A percentile compares a stretch with the other conserved stretches of the same genome.
phyloP scores from a whole-genome alignment of 2,113 vertebrate genomes.

The Phocoena sinus region DNA sequence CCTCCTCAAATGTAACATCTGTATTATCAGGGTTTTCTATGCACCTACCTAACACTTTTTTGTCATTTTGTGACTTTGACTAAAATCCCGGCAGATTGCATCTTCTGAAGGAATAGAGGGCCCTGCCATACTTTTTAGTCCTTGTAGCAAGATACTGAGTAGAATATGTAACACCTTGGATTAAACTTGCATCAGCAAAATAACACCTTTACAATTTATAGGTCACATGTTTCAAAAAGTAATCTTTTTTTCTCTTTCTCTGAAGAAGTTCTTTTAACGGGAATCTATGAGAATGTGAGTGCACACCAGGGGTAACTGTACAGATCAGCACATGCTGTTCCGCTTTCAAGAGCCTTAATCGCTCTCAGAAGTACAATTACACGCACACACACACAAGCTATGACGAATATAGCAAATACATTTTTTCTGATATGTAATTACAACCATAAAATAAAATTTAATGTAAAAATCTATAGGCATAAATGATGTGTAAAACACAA shows the following conservation, averaged over 20 bases:
- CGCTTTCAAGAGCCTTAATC: constrained; percentile 51
- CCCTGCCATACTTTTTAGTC: neutral
- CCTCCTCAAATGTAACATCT: neutral
- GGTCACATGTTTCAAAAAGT: constrained; percentile 14
- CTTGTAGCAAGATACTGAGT: neutral
- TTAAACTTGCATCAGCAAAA: constrained; percentile 54
- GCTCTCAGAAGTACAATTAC: constrained; percentile 60
- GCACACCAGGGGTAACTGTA: neutral
- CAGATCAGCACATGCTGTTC: neutral
- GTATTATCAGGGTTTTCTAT: neutral
- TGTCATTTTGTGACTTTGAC: neutral
- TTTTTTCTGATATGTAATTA: constrained; percentile 40
- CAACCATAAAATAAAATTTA: constrained; percentile 26
- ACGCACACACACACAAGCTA: neutral
- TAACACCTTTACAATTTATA: constrained; percentile 4
- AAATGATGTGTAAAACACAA: neutral
- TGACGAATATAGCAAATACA: neutral
- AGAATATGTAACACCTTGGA: neutral
- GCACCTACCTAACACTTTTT: neutral
- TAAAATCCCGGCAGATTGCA: neutral
- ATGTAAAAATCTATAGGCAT: neutral
- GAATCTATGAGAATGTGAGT: neutral
- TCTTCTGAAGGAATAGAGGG: neutral
- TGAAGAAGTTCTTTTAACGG: neutral
- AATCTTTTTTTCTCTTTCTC: neutral